These are phyloP conservation scores for Perizoma affinitatum DNA, from an alignment of 2,888 invertebrate genomes.

Conservation along the genomic window DNA sequence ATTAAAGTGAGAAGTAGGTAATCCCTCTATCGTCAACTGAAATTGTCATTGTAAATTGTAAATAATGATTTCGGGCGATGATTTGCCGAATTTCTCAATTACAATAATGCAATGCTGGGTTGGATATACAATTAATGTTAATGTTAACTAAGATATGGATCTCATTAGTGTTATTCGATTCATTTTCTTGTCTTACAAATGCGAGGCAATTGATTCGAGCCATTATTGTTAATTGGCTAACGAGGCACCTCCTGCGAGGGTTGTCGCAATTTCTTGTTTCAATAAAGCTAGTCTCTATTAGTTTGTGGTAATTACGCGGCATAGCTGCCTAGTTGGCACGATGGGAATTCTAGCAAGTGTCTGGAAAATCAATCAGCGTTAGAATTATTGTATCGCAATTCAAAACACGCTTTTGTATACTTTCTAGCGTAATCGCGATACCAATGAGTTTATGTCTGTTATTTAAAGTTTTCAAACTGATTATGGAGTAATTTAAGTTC, in stretches of 20 bases:
- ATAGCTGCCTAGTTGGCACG: constrained; percentile 44
- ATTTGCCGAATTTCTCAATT: constrained; percentile 74
- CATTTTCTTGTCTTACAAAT: constrained; percentile 53
- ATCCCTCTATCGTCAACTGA: constrained; percentile 39
- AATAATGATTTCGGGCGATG: constrained; percentile 69
- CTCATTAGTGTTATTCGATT: constrained; percentile 43
- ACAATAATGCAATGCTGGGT: constrained; percentile 54
- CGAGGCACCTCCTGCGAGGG: constrained; percentile 54
- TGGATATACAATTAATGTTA: constrained; percentile 39
- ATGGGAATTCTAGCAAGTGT: constrained; percentile 75
- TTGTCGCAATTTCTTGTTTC: constrained; percentile 73
- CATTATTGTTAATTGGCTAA: constrained; percentile 66
- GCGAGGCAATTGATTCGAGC: constrained; percentile 58
- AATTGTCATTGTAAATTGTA: constrained; percentile 58
- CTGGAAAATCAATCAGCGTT: constrained; percentile 67
- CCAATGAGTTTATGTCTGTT: constrained; percentile 1
- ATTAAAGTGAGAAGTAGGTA: constrained; percentile 52
- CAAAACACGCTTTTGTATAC: constrained; percentile 30
- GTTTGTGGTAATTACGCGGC: constrained; percentile 61
- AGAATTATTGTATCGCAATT: constrained; percentile 39
- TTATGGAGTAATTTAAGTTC: background rate
- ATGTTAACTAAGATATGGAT: constrained; percentile 49
- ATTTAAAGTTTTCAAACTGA: constrained; percentile 1
- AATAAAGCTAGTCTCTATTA: constrained; percentile 72
- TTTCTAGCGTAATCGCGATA: constrained; percentile 10